Percentiles rank a stretch among this genome's conserved stretches.
phyloP scores from a whole-genome alignment of 2,797 vertebrate species.

The Poeciliopsis paucimaculata region DNA sequence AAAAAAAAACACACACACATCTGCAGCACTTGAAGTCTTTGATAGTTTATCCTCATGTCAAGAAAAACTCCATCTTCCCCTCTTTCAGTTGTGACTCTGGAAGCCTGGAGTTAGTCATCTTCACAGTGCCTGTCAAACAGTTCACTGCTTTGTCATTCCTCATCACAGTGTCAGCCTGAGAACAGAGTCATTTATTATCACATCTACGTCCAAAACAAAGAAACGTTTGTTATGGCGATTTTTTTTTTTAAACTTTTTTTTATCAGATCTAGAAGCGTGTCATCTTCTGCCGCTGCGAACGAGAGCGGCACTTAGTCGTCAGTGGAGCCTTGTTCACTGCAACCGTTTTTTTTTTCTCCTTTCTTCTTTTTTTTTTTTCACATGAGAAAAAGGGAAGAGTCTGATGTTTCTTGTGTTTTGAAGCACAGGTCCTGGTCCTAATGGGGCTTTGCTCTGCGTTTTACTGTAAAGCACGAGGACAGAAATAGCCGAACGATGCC shows the following conservation, averaged over 20 bases:
- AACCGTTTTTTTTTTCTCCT: background rate
- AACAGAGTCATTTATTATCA: constrained; percentile 56
- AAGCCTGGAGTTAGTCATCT: constrained; percentile 76
- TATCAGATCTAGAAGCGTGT: background rate
- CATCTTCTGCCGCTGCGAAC: background rate
- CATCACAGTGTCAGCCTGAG: constrained; percentile 51
- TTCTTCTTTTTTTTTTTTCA: constrained; percentile 10
- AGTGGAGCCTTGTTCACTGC: background rate
- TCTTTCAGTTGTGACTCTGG: constrained; percentile 67
- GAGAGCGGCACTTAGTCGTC: background rate
- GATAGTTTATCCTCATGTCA: constrained; percentile 52
- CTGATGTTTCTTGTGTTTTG: constrained; percentile 50
- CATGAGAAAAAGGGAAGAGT: constrained; percentile 14
- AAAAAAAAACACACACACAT: background rate
- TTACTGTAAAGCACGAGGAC: constrained; percentile 65
- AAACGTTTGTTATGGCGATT: constrained; percentile 9
- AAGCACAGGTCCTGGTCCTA: constrained; percentile 53
- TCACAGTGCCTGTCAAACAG: constrained; percentile 73
- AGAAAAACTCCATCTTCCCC: constrained; percentile 51
- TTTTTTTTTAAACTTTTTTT: background rate
- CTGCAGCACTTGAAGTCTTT: constrained; percentile 14
- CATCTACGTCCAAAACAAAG: constrained; percentile 45
- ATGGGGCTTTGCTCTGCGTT: constrained; percentile 61
- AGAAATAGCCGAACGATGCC: constrained; percentile 80
- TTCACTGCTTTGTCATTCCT: constrained; percentile 72